A percentile compares a stretch with the other conserved stretches of the same genome.
Evolutionary conservation across 2,888 invertebrate species (phyloP).

Genomic region (Marasmarcha lunaedactyla): DNA sequence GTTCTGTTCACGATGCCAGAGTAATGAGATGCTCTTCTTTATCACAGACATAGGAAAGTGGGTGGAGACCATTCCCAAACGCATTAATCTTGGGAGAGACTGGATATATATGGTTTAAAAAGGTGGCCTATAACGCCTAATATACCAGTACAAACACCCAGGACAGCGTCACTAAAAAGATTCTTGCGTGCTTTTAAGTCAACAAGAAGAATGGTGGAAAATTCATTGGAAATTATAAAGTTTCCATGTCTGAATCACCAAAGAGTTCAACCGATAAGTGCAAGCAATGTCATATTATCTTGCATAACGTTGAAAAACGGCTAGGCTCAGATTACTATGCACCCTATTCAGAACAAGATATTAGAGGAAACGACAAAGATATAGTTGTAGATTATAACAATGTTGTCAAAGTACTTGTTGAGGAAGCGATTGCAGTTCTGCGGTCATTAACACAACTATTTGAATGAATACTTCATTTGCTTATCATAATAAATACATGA

Average conservation of each 20-base stretch:
- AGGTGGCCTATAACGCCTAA: constrained; percentile 9
- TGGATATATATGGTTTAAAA: constrained; percentile 5
- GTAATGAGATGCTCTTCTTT: constrained; percentile 8
- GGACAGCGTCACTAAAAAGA: constrained; percentile 7
- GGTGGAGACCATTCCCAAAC: constrained; percentile 11
- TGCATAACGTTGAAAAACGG: constrained; percentile 7
- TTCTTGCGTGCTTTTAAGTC: constrained; percentile 9
- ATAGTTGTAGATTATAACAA: constrained; percentile 1
- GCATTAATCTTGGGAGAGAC: constrained; percentile 9
- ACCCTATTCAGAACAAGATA: constrained; percentile 5
- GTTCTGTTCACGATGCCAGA: constrained; percentile 12
- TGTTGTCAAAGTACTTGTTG: not conserved
- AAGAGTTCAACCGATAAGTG: constrained; percentile 6
- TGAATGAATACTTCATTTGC: not conserved
- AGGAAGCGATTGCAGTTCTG: constrained; percentile 3
- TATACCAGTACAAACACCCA: constrained; percentile 8
- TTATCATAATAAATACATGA: constrained; percentile 1
- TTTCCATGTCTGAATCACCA: constrained; percentile 7
- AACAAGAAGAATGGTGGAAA: constrained; percentile 8
- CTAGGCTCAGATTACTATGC: constrained; percentile 4
- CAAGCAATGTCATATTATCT: constrained; percentile 5
- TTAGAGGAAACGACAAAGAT: constrained; percentile 1
- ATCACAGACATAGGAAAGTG: constrained; percentile 8
- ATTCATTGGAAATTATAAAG: constrained; percentile 5
- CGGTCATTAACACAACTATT: constrained; percentile 6